Base-by-base conservation (phyloP, 2,888 invertebrate genomes). In the Tipula lateralis region DNA sequence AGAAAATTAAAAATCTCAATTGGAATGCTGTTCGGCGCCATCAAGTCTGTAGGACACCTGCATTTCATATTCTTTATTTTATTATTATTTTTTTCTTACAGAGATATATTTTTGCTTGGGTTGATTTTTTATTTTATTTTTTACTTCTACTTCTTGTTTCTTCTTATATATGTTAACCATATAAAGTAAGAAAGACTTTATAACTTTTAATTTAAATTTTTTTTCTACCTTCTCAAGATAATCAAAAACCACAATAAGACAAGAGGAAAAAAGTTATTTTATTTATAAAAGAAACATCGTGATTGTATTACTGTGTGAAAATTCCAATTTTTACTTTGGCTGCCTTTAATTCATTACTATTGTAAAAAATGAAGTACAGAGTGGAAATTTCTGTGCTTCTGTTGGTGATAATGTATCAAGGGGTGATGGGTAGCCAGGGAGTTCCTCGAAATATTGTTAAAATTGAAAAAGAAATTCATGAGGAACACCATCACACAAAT, bases 21-120 rank as follows among this genome's bases (percentile, higher is more conserved):
- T 83, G 83, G 83, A 83, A 83, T 83, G 83, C 39, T 36, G 83
- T 83, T 29, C 83, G 83, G 83, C 83, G 83, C 83, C 83, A 83
- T 83, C 83, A 83, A 83, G 83, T 83, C 83, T 83, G 83, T 83
- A 83, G 83, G 83, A 83, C 83, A 83, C 83, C 83, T 83, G 83
- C 83, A 83, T 36, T 83, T 82, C 82, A 82, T 82, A 82, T 82
- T 82, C 29, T 82, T 82, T 66, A 66, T 66, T 66, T 66, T 66
- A 66, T 66, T 66, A 66, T 66, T 66, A 24, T 66, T 66, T 66
- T 24, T 66, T 66, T 24, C 16, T 16, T 66, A 66, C 66, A 24
- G 66, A 66, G 66, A 66, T 66, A 66, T 66, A 66, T 66, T 66
- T 66, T 66, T 66, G 66, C 66, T 66, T 66, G 66, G 66, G 66